Base-by-base conservation (phyloP, 2,888 invertebrate genomes). In the Idaea biselata region DNA sequence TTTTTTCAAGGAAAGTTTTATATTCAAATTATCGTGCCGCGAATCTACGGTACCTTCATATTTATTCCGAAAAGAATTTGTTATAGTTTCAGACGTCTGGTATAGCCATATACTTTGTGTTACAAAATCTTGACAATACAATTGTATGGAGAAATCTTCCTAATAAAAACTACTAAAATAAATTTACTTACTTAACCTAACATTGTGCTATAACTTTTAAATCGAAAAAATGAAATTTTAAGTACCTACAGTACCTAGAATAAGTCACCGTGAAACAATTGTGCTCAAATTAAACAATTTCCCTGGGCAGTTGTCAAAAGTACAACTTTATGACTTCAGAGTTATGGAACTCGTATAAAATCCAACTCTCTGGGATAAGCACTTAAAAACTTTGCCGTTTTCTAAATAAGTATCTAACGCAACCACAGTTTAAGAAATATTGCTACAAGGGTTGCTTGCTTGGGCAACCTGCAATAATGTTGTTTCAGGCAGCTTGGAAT, bases 51-150 rank as follows among this genome's bases (percentile, higher is more conserved):
- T 25, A 25, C 25, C 25, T 3, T 55, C 55, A 65, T 65, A 68
- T 69, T 57, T 71, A 71, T 69, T 69, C 65, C 44, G 59, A 65
- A 68, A 67, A 68, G 64, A 63, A 69, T 68, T 68, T 64, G 68
- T 69, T 25, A 25, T 25, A 25, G 25, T 25, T 25, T 25, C 5
- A 25, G 25, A 25, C 25, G 25, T 25, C 25, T 25, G 1, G 25
- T 1, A 25, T 1, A 3, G 5, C 25, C 25, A n/a, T n/a, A n/a
- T 25, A 5, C 5, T 25, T 25, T 25, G 1, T 25, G 25, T 53
- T 16, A 4, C 6, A 4, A 4, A 53, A 11, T 53, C n/a, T 2
- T 6, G 6, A 16, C 6, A 53, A 53, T 53, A 6, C 53, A 16
- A 53, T 53, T 53, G 6, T n/a, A n/a, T n/a, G n/a, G n/a, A n/a